Base-by-base conservation (phyloP, 92 coral and sea anemone genomes). In the Pocillopora meandrina region DNA sequence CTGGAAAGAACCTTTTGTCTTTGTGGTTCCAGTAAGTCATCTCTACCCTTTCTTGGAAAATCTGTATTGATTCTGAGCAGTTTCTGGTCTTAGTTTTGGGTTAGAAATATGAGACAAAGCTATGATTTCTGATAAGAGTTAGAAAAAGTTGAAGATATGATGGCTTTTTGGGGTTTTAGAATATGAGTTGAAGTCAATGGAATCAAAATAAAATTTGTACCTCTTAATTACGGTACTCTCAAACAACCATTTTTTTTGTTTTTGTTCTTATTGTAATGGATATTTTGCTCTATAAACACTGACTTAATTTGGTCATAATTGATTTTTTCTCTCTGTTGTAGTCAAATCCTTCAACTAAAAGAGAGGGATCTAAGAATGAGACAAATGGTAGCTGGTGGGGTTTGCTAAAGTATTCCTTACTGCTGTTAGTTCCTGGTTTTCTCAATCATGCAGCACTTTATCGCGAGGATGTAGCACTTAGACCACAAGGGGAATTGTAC, bases 381-480 rank as follows among this genome's bases (percentile, higher is more conserved):
- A n/a, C 42, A 14, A 59, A 59, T 14, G 17, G 77, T 5, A 78
- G 87, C 19, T 90, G 90, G 84, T 87, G 81, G 83, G 88, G 95
- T 47, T 23, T 84, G 42, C 79, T 93, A 61, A 93, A 93, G 76
- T 93, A 93, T 79, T 59, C 79, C 81, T 72, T 96, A 49, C 69
- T 95, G 12, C 80, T 90, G 12, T 35, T 95, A 65, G 92, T 92
- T 55, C 98, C 98, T 65, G 95, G 95, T 84, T 94, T 95, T 86
- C 90, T 95, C 49, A 95, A 95, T 61, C 97, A 95, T 82, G 98
- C 98, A 0, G 95, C 96, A 16, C 80, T 95, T n/a, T 90, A 82
- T 73, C 89, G 95, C 56, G 98, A 95, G 86, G 85, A 72, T 36
- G 82, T 61, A 20, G 90, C 86, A 19, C 93, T 95, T 36, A 84